phyloP scores from a whole-genome alignment of 1,140 invertebrate genomes.

The Aphis craccivora region DNA sequence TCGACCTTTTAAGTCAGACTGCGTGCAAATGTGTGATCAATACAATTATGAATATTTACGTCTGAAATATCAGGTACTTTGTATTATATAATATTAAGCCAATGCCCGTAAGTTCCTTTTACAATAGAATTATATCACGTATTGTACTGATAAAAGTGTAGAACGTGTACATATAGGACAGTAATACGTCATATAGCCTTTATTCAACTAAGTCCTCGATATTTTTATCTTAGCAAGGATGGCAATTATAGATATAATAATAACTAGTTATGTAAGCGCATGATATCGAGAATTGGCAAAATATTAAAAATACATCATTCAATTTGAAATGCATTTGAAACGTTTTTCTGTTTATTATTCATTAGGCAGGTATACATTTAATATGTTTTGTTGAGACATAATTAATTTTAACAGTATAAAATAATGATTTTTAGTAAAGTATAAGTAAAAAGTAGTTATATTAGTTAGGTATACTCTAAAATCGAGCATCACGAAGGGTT shows the following conservation, averaged over 20 bases:
- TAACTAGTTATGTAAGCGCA: neutral
- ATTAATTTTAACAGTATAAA: no score
- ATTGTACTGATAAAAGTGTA: neutral
- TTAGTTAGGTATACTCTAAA: no score
- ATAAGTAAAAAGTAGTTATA: no score
- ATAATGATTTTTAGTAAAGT: no score
- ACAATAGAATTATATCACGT: neutral
- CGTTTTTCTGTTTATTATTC: neutral
- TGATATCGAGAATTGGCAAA: neutral
- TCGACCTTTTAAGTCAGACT: neutral
- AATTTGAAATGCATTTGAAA: neutral
- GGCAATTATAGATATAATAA: neutral
- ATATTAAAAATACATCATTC: neutral
- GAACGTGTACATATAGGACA: neutral
- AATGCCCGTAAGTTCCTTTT: neutral
- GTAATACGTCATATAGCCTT: neutral
- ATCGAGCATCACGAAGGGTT: no score
- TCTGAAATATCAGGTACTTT: neutral
- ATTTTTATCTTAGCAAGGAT: neutral
- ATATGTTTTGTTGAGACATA: no score
- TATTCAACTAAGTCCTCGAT: neutral
- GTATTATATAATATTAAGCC: neutral
- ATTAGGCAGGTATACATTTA: no score
- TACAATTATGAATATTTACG: neutral
- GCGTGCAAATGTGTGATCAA: neutral